These are phyloP conservation scores for Symphodus melops DNA, from an alignment of 2,113 vertebrate genomes.

Conservation along the genomic window DNA sequence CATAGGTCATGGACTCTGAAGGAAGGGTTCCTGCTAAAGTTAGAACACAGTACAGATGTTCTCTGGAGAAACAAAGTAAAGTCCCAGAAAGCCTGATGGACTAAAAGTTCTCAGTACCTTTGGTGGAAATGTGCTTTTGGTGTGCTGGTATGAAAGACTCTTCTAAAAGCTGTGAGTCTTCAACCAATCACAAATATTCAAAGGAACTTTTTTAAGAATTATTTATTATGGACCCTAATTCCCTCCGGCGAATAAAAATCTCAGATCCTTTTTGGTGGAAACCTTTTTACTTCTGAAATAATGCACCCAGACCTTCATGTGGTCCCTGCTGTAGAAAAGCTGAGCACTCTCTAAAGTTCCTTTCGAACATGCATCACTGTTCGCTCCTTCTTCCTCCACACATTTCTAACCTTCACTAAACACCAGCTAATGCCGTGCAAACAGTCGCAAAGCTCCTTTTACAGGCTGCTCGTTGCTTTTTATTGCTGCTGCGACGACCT, in stretches of 20 bases:
- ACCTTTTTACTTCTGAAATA: not conserved
- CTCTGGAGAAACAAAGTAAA: too few species aligned
- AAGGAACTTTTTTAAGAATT: not conserved
- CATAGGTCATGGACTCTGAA: too few species aligned
- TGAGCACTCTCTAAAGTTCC: too few species aligned
- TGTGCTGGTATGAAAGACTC: too few species aligned
- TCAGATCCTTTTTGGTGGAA: not conserved
- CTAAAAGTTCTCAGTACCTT: too few species aligned
- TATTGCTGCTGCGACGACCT: slow-evolving; percentile 13
- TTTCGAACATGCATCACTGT: not conserved
- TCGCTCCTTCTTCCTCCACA: not conserved
- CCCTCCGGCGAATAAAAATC: too few species aligned
- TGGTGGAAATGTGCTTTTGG: too few species aligned
- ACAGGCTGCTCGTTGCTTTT: not conserved
- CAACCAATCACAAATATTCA: not conserved
- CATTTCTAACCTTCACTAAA: slow-evolving; percentile 25
- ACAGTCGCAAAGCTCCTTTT: slow-evolving; percentile 5
- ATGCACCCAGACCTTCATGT: not conserved
- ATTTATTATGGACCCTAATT: too few species aligned
- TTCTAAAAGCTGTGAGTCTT: not conserved
- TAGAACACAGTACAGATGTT: too few species aligned
- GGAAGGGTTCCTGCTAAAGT: not conserved
- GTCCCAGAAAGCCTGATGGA: too few species aligned
- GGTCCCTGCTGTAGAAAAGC: too few species aligned
- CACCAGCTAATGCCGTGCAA: slow-evolving; percentile 14